Evolutionary conservation across 2,888 invertebrate genomes (phyloP).

Genomic region (Apoderus coryli): DNA sequence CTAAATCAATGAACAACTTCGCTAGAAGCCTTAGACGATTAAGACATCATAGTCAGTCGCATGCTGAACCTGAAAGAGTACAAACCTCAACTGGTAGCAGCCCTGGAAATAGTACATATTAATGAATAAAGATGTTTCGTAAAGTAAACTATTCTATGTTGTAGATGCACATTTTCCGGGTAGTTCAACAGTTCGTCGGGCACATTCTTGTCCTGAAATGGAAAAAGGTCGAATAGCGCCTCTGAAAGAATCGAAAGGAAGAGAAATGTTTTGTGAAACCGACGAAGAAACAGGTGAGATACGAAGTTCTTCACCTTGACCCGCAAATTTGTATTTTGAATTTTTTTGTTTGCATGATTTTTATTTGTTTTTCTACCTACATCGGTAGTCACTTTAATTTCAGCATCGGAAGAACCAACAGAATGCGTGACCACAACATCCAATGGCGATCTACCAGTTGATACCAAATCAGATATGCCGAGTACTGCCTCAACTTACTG

Average conservation of each 20-base stretch:
- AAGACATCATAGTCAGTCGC: constrained; percentile 49
- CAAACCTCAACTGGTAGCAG: constrained; percentile 33
- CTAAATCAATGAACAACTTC: constrained; percentile 40
- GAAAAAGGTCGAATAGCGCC: constrained; percentile 31
- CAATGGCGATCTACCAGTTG: constrained; percentile 15
- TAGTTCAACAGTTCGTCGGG: constrained; percentile 37
- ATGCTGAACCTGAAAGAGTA: constrained; percentile 31
- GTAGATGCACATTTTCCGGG: constrained; percentile 17
- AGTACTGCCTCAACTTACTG: constrained; percentile 27
- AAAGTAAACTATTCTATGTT: constrained; percentile 7
- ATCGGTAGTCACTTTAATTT: too few species aligned
- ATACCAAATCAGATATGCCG: not conserved
- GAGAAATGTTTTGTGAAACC: constrained; percentile 29
- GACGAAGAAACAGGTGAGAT: constrained; percentile 30
- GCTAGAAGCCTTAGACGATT: constrained; percentile 41
- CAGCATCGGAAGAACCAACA: constrained; percentile 14
- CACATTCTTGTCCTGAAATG: constrained; percentile 53
- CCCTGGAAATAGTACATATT: constrained; percentile 31
- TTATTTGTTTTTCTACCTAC: too few species aligned
- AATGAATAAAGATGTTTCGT: too few species aligned
- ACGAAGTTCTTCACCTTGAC: too few species aligned
- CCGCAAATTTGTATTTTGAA: too few species aligned
- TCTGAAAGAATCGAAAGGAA: too few species aligned
- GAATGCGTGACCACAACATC: constrained; percentile 15
- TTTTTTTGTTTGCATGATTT: too few species aligned